These are phyloP conservation scores for Podilymbus podiceps DNA, from an alignment of 2,113 vertebrate species.

Conservation along the genomic window DNA sequence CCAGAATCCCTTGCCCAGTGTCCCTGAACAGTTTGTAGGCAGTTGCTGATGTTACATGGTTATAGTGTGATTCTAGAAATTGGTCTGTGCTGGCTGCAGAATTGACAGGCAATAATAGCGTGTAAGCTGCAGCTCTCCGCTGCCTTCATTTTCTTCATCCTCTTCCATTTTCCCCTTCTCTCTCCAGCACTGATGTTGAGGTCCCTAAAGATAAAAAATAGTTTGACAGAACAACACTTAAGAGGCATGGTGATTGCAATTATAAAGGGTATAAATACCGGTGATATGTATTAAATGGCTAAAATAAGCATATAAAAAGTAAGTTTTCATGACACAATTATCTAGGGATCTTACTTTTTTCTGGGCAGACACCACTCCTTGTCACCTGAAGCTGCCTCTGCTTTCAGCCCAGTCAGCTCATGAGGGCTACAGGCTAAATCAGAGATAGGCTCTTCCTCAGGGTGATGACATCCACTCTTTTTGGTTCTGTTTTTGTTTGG, in stretches of 20 bases:
- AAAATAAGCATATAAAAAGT: neutral
- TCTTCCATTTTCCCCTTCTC: neutral
- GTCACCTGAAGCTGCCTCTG: neutral
- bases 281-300: neutral
- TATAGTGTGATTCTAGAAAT: neutral
- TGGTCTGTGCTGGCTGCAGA: neutral
- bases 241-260: neutral
- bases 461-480: neutral
- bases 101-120: neutral
- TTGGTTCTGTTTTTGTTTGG: neutral
- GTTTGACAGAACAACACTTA: neutral
- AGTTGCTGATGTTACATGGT: neutral
- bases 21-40: neutral
- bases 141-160: neutral
- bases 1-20: neutral
- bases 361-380: neutral
- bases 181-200: neutral
- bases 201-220: neutral
- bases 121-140: neutral
- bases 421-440: neutral
- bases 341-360: neutral
- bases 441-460: neutral
- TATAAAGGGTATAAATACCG: neutral
- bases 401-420: neutral
- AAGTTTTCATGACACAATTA: neutral